phyloP scores from a whole-genome alignment of 35 echinoderm and acorn worm species.

The Anneissia japonica region DNA sequence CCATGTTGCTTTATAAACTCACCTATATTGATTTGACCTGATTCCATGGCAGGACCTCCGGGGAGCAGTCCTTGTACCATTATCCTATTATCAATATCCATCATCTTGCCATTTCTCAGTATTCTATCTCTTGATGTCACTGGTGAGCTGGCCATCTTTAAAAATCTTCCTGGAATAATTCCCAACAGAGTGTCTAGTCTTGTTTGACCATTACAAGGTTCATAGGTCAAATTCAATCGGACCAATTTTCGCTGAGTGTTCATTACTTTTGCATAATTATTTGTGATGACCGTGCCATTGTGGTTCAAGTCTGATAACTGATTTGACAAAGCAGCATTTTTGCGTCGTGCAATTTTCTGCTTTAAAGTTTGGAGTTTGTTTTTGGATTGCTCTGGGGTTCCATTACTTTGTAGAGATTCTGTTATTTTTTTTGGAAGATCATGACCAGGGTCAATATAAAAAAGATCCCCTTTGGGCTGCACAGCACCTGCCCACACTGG shows the following conservation, averaged over 20 bases:
- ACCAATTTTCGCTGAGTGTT: not conserved
- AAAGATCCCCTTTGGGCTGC: slow-evolving; percentile 69
- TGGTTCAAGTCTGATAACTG: not conserved
- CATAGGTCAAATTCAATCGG: not conserved
- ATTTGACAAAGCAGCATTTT: not conserved
- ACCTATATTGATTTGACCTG: slow-evolving; percentile 67
- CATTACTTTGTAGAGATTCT: not conserved
- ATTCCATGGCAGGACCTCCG: slow-evolving; percentile 52
- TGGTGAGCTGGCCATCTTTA: not conserved
- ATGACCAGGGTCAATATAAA: slow-evolving; percentile 59
- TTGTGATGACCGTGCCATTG: not conserved
- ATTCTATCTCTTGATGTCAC: not conserved
- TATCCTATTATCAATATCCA: slow-evolving; percentile 13
- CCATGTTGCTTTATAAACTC: too few relatives aligned
- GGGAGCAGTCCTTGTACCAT: slow-evolving; percentile 43
- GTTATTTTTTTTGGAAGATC: not conserved
- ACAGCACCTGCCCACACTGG: slow-evolving; percentile 76
- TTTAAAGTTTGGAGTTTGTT: not conserved
- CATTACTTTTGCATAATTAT: not conserved
- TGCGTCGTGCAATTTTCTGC: not conserved
- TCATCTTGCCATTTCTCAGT: slow-evolving; percentile 28
- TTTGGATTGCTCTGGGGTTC: not conserved
- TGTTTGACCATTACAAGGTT: not conserved
- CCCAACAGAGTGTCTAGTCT: slow-evolving; percentile 42
- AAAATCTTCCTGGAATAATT: slow-evolving; percentile 29